Conservation (phyloP, 2,113 vertebrate species). For the Sprattus sprattus region DNA sequence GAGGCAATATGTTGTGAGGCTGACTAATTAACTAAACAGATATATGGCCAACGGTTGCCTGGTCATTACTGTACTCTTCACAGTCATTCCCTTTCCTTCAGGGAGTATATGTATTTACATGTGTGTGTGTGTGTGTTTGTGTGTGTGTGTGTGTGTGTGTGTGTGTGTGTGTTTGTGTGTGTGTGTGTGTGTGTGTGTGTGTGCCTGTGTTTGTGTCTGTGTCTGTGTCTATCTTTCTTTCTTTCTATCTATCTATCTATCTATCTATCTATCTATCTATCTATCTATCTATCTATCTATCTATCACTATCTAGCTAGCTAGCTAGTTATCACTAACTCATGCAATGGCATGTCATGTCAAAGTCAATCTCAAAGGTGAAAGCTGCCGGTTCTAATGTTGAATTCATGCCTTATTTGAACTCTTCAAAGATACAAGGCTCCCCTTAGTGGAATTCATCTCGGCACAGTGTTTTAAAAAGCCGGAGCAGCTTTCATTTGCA, state of each 20-base stretch:
- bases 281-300: neutral
- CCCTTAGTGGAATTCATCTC: neutral
- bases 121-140: neutral
- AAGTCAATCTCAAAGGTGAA: neutral
- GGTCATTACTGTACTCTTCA: neutral
- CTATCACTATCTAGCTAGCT: neutral
- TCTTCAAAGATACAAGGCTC: neutral
- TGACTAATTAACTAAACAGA: neutral
- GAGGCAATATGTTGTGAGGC: neutral
- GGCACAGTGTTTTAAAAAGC: neutral
- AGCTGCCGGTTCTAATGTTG: neutral
- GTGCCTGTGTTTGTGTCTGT: neutral
- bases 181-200: too few relatives aligned
- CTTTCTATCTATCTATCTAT: neutral
- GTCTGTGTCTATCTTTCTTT: neutral
- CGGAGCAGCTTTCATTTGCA: neutral
- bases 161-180: too few relatives aligned
- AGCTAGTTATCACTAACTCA: too few relatives aligned
- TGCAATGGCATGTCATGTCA: neutral
- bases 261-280: neutral
- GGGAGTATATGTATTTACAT: neutral
- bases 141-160: too few relatives aligned
- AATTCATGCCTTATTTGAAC: neutral
- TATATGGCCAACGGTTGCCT: neutral
- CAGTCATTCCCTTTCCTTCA: neutral